Base-by-base conservation (phyloP, 2,888 invertebrate genomes). In the Diarsia brunnea region DNA sequence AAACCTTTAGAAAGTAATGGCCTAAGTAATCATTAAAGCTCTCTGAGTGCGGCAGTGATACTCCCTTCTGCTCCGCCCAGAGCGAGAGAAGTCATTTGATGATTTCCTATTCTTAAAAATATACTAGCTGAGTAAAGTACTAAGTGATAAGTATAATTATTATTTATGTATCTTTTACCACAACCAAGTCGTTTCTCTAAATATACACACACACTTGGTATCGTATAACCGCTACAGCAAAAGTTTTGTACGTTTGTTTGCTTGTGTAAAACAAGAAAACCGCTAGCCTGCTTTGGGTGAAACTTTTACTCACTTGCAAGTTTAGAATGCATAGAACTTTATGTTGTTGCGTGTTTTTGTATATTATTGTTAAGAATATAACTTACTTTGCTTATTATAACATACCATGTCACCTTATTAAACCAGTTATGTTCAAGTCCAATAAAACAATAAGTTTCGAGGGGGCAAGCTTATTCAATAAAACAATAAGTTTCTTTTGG, bases 181-280 rank as follows among this genome's bases (percentile, higher is more conserved):
- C 45, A 53, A 8, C 8, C n/a, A 43, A 51, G 21, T 47, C 55
- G 14, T 60, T 49, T 65, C 5, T 0, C 27, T 7, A 47, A 73
- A 49, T 27, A 0, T 19, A 49, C 61, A 43, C 24, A 64, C 61
- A 43, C 24, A 64, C 31, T 77, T 60, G 4, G 19, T 2, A 82
- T 60, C 27, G 67, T 78, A 68, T 49, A 1, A 24, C 47, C 12
- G 14, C 70, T 38, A 53, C 78, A 53, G 19, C 70, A 53, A 70
- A 78, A 68, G 84, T 47, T 43, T 69, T 14, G 83, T 71, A 0
- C 49, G 27, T 68, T 71, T 83, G 27, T 71, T 78, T 83, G 64
- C 70, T 67, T 47, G 5, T 38, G n/a, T n/a, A 43, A 8, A 45
- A 69, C n/a, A 4, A 8, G 43, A 47, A 60, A 76, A 82, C 77